A percentile compares a stretch with the other conserved stretches of the same genome.
Evolutionary conservation across 2,113 vertebrate species (phyloP).

Genomic region (Tachuris rubrigastra): DNA sequence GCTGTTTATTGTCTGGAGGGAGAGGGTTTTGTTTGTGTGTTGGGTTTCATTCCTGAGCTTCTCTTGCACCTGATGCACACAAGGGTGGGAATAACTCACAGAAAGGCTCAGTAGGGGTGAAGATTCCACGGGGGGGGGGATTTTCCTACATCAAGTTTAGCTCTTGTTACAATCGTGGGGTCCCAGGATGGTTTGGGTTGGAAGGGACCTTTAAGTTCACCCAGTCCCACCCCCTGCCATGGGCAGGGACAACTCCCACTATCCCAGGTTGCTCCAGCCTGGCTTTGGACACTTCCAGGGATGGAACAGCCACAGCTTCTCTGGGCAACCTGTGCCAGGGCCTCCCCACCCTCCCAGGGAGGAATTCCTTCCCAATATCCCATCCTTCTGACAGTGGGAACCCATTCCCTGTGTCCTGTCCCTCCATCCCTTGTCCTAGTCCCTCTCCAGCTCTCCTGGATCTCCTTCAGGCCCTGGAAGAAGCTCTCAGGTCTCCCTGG

Average conservation of each 20-base stretch:
- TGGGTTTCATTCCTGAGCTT: background rate
- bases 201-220: background rate
- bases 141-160: background rate
- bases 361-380: too few relatives aligned
- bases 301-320: background rate
- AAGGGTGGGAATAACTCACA: background rate
- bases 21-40: background rate
- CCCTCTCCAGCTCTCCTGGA: too few relatives aligned
- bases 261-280: background rate
- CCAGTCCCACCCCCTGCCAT: background rate
- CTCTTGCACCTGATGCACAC: background rate
- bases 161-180: background rate
- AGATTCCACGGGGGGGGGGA: background rate
- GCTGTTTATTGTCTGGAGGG: background rate
- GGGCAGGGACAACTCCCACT: background rate
- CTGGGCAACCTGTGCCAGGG: background rate
- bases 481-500: too few relatives aligned
- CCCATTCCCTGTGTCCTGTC: too few relatives aligned
- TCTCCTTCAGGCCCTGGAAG: too few relatives aligned
- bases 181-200: background rate
- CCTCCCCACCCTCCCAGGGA: too few relatives aligned
- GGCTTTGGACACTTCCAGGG: background rate
- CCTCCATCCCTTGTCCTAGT: too few relatives aligned
- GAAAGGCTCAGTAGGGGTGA: background rate
- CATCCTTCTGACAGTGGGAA: too few relatives aligned